Evolutionary conservation across 2,888 invertebrate species (phyloP), one percentile per base, ranked within the genome.

Genomic region (Nymphalis polychloros): DNA sequence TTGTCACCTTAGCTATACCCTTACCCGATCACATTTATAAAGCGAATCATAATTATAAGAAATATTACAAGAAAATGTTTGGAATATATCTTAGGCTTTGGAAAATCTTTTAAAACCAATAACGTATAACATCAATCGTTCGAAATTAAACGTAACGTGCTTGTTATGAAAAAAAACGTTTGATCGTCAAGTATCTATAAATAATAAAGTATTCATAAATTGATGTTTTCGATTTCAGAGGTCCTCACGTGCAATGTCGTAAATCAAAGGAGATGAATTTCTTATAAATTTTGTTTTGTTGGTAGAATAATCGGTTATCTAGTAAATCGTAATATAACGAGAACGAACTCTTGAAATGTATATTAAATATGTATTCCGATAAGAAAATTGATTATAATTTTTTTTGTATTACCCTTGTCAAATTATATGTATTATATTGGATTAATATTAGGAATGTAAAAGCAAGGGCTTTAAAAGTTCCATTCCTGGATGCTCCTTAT

Each of bases 151-250:
- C 46, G 53, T 35, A 55, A 68, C 59, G 55, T 47, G 64, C 47
- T 23, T 64, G 64, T 68, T 60, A 68, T 55, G 23, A 23, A 23
- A 41, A 61, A 60, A 68, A 41, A 61, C 61, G 55, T 68, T 68
- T 68, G 68, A 68, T 68, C 55, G 27, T 27, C 27, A 20, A 35
- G 57, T 41, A 64, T 53, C 59, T 52, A 60, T 68, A 68, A 68
- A 65, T 68, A 68, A 68, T 66, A 61, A 66, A 66, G 61, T 66
- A 61, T 66, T 55, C 48, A 55, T 61, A 66, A 66, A 66, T 66
- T 50, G 66, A 66, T 66, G 66, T 66, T 66, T 66, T 66, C 66
- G 61, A 55, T 66, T 66, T 66, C 47, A 46, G 61, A 55, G 16
- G 66, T 53, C 61, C 27, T 66, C 53, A 17, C 53, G 61, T 23